Base-by-base conservation (phyloP, 2,113 vertebrate genomes). In the Leptobrachium ailaonicum region DNA sequence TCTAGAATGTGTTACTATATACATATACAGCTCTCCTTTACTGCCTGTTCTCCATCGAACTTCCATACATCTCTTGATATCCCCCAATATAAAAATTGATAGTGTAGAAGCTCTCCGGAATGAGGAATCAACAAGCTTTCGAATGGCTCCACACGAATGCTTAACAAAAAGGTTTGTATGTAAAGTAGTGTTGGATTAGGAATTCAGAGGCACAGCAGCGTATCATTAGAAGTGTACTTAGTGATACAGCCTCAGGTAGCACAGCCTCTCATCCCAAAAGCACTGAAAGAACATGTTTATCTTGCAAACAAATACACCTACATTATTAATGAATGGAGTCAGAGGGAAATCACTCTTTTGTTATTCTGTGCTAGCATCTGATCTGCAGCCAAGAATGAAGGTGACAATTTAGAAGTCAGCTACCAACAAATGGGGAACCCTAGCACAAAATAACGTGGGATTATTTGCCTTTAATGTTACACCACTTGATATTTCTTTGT, bases 231-330 rank as follows among this genome's bases (percentile, higher is more conserved):
- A 6, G 32, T 56, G 32, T 43, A 44, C 10, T 13, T 41, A 4
- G 75, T 43, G 32, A 50, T 50, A 77, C 41, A n/a, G 76, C 66
- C 76, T 41, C 67, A 47, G 76, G 67, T 62, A 58, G 8, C 41
- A 41, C 9, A 54, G 12, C 12, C 41, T 41, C 50, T 58, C 3
- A 50, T 71, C 47, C 43, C 47, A 43, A 78, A 78, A 71, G 53
- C 53, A 62, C 42, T 47, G 20, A 40, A 14, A 60, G 53, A 70
- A 71, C 41, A 50, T 76, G 63, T 76, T 76, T 43, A n/a, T 20
- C 20, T 13, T 62, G 44, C 56, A 70, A 63, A 79, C 76, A 79
- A 78, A 62, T 64, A 71, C 42, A 14, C 54, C 76, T 79, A n/a
- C 11, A 79, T 71, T 71, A 71, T 71, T 79, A 13, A 79, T 64